Conservation (phyloP, 2,113 vertebrate species). For the Arenaria interpres region DNA sequence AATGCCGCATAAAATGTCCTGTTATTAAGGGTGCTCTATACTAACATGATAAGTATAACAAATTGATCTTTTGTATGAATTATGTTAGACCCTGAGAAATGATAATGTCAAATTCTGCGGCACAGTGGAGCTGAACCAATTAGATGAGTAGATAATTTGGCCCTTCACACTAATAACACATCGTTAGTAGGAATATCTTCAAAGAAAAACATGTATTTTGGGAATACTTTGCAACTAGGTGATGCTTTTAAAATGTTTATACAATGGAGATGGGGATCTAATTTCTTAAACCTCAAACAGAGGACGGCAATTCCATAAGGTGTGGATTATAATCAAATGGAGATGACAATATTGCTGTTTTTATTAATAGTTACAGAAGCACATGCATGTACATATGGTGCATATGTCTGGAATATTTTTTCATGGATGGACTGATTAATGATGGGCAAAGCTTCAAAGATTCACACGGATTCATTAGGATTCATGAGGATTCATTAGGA, state of each 20-base stretch:
- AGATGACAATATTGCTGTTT: neutral
- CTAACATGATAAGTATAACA: conserved; percentile 44
- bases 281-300: conserved; percentile 29
- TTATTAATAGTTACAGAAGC: conserved; percentile 19
- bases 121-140: conserved; percentile 58
- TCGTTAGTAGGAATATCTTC: conserved; percentile 33
- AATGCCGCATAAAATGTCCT: conserved; percentile 36
- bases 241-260: conserved; percentile 35
- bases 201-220: conserved; percentile 43
- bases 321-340: neutral
- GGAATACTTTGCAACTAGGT: conserved; percentile 42
- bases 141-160: conserved; percentile 60
- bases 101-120: conserved; percentile 37
- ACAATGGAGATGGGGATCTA: neutral
- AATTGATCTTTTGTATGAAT: conserved; percentile 60
- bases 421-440: conserved; percentile 8
- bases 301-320: conserved; percentile 3
- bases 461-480: neutral
- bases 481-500: neutral
- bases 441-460: conserved; percentile 16
- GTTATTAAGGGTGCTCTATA: conserved; percentile 41
- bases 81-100: conserved; percentile 59
- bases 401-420: neutral
- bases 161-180: conserved; percentile 33
- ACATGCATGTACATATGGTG: neutral